These are phyloP conservation scores for Brienomyrus brachyistius DNA, from an alignment of 2,113 vertebrate species.

Conservation along the genomic window DNA sequence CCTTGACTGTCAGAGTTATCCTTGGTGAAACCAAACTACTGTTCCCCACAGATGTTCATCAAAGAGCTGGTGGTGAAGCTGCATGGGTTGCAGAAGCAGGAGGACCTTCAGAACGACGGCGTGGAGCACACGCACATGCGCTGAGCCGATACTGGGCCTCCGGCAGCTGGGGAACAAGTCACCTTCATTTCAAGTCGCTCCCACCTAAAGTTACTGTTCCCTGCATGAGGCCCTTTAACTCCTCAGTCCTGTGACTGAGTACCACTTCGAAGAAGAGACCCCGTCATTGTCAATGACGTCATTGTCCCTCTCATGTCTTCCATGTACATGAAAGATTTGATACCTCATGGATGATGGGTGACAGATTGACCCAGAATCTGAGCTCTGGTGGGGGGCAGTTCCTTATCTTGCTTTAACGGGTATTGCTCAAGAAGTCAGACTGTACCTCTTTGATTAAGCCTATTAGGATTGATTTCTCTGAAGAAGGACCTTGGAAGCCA, in stretches of 20 bases:
- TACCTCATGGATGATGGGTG: background rate
- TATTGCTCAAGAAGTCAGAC: background rate
- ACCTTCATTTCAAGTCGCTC: background rate
- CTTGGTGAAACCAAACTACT: background rate
- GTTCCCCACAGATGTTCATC: constrained; percentile 56
- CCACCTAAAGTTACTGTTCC: background rate
- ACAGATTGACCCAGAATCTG: background rate
- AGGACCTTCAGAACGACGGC: constrained; percentile 55
- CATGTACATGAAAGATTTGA: background rate
- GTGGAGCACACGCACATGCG: constrained; percentile 48
- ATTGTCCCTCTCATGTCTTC: background rate
- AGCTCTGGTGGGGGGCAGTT: background rate
- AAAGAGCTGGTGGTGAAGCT: constrained; percentile 63
- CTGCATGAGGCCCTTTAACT: background rate
- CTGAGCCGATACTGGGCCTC: constrained; percentile 31
- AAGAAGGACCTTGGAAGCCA: background rate
- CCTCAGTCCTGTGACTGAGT: no score
- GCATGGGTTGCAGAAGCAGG: constrained; percentile 66
- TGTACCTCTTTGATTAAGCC: background rate
- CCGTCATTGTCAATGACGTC: background rate
- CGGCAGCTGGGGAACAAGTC: background rate
- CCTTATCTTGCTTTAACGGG: background rate
- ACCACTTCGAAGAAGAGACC: constrained; percentile 3
- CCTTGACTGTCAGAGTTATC: background rate
- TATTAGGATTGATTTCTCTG: constrained; percentile 1